These are phyloP conservation scores for Leptobrachium ailaonicum DNA, from an alignment of 2,113 vertebrate species.

Conservation along the genomic window DNA sequence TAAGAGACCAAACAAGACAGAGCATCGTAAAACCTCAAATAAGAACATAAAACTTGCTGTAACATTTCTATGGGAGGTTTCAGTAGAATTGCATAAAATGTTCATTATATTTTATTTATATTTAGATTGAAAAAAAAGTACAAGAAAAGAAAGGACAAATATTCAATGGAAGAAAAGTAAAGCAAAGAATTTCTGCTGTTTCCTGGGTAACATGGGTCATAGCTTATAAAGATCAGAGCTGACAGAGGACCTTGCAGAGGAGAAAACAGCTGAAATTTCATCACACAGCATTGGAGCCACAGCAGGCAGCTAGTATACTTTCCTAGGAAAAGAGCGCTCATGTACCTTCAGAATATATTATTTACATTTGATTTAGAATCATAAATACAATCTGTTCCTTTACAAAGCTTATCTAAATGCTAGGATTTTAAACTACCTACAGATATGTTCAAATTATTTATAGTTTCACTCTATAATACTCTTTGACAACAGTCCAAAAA, in stretches of 20 bases:
- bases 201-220: constrained; percentile 38
- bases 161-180: constrained; percentile 22
- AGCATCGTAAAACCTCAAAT: too few species aligned
- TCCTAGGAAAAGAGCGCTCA: constrained; percentile 6
- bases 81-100: not conserved
- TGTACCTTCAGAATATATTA: not conserved
- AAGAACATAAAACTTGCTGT: too few species aligned
- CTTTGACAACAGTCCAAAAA: too few species aligned
- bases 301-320: constrained; percentile 22
- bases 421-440: too few species aligned
- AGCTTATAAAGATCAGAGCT: constrained; percentile 36
- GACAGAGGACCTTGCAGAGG: constrained; percentile 37
- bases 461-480: too few species aligned
- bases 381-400: not conserved
- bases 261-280: constrained; percentile 35
- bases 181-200: constrained; percentile 23
- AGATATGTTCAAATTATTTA: too few species aligned
- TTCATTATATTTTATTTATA: not conserved
- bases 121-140: not conserved
- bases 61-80: too few species aligned
- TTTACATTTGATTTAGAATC: constrained; percentile 6
- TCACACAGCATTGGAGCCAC: constrained; percentile 20
- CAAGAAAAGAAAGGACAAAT: constrained; percentile 11
- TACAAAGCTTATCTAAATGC: too few species aligned
- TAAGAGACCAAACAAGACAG: too few species aligned